Evolutionary conservation across 2,113 vertebrate species (phyloP), one percentile per base, ranked within the genome.

Genomic region (Meriones unguiculatus): DNA sequence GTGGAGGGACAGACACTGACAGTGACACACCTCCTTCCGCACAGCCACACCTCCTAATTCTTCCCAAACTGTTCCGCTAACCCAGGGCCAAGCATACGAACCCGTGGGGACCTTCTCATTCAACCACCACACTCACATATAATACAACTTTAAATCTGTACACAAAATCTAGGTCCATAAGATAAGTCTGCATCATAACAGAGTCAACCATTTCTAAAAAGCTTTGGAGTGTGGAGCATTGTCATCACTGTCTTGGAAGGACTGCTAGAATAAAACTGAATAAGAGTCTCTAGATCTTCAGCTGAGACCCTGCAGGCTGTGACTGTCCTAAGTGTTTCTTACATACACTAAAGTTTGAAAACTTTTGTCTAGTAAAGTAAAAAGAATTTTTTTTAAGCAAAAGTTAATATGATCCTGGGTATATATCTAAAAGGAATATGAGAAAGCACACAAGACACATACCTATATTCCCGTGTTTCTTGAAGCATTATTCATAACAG

Each of bases 121-220:
- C 75, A 30, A 32, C 13, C 13, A 50, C 75, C 75, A 50, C 41
- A 50, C 75, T 50, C 75, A 77, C 62, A 75, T 69, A 75, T 85
- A 54, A 89, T 76, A 75, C 78, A 52, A 91, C 64, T 87, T n/a
- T 90, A 77, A 76, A 25, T 30, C 77, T 90, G 38, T 95, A 90
- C 65, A 57, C 8, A 25, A 92, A 90, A 92, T 28, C 6, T 94
- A 69, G 35, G 38, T 17, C 72, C 50, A 24, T 86, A 87, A 92
- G 57, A 81, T 86, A 92, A 90, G 62, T 28, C 52, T 17, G 30
- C 65, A 52, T 10, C 25, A 92, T 9, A 18, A 52, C 89, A 62
- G 3, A n/a, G 30, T 64, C 41, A 25, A 64, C 38, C 52, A 50
- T 72, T 65, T 78, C 93, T 89, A 78, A 7, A n/a, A 57, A 77